Evolutionary conservation across 2,888 invertebrate species (phyloP), one percentile per base, ranked within the genome.

Genomic region (Crocallis elinguaria): DNA sequence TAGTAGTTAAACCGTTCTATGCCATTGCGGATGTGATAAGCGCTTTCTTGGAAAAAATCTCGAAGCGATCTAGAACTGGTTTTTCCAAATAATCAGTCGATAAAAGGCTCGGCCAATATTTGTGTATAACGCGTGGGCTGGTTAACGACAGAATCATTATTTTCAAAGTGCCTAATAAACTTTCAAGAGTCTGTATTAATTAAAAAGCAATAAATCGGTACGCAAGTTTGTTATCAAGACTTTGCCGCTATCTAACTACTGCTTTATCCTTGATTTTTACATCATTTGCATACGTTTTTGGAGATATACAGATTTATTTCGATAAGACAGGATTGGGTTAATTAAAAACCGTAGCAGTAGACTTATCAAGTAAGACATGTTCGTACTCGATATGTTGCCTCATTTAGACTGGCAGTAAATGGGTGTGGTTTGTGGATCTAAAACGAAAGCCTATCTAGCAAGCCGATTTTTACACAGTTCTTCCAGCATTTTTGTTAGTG

Each of bases 41-140:
- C 14, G 33, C 46, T 58, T 62, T 60, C 56, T 48, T 44, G 27
- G 56, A 58, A 57, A 45, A 50, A 12, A 21, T 9, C 21, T 45
- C 4, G 39, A 39, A 43, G 33, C 25, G 11, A 37, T 30, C 12
- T 36, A 49, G 38, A 30, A 29, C 38, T 25, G 19, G 12, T 32
- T 49, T 53, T 51, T 29, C 25, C n/a, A n/a, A 30, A 46, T 16
- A 2, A 37, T 12, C 11, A 6, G 25, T 32, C 13, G 32, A 29
- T 53, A 48, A 52, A 52, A 29, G 23, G 53, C 33, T 56, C 16
- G 25, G 17, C 25, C 53, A 60, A 57, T 42, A 49, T 54, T 57
- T 38, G 41, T 4, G 12, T 23, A 29, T 39, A 11, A 19, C 17
- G 27, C 30, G 50, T 42, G 45, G 45, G 27, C 46, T 39, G 16